Evolutionary conservation across 2,888 invertebrate genomes (phyloP), one percentile per base, ranked within the genome.

Genomic region (Smittia sp.): DNA sequence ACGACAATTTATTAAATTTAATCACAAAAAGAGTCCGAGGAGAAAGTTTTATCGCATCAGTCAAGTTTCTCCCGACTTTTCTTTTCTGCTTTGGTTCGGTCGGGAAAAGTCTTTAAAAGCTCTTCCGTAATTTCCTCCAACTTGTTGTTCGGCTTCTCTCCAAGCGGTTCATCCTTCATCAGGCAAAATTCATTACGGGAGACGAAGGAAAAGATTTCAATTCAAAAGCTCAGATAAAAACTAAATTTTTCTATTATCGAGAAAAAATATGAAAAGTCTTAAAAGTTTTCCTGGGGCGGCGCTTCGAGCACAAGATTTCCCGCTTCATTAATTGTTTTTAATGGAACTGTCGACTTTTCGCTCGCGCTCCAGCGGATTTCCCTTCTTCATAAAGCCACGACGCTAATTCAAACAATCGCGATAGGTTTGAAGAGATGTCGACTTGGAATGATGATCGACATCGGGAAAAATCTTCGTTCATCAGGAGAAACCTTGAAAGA

Each of bases 41-140:
- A 46, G 11, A 46, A 46, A 46, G 46, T 46, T 46, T 46, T 46
- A 46, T 46, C 46, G 46, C 46, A 46, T 46, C 46, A 46, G 46
- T 46, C 46, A 46, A 46, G n/a, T 46, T 46, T 46, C 11, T 38
- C 11, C 11, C 11, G 11, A 9, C 7, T 38, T 38, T 9, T 6
- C 38, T 38, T 38, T 38, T 38, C 38, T n/a, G n/a, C 32, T 46
- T 46, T 15, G 11, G 2, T 46, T 46, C 6, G 15, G 9, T 6
- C 46, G 6, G 32, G 32, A 46, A 15, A 46, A 46, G 46, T 46
- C 46, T 46, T 46, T 11, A 46, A 32, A 9, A 2, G 46, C 2
- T 46, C 11, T n/a, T 11, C 15, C 11, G 2, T 46, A 46, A 46
- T 46, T 46, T 46, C 46, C 9, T 32, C 32, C 32, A 32, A 32